These are phyloP conservation scores for Meriones psammophilus DNA, from an alignment of 2,797 vertebrate species.

Conservation along the genomic window DNA sequence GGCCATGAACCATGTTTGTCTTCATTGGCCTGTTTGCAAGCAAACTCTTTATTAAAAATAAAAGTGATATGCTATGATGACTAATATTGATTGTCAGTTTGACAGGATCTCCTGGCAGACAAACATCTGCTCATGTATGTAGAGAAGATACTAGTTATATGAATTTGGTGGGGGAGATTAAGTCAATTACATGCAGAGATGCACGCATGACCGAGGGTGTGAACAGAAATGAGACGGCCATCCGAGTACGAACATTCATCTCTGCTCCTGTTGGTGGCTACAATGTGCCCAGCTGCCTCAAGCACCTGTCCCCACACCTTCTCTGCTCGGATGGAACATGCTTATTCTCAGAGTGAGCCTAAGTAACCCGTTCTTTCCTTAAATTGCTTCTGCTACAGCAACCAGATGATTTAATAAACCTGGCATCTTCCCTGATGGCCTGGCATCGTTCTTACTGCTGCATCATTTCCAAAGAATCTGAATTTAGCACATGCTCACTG, in stretches of 20 bases:
- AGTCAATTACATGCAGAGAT: not conserved
- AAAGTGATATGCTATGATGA: not conserved
- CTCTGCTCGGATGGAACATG: not conserved
- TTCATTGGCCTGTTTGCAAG: no score
- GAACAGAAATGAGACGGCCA: not conserved
- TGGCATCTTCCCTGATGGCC: not conserved
- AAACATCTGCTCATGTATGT: not conserved
- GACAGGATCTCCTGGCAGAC: not conserved
- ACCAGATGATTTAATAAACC: not conserved
- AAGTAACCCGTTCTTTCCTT: not conserved
- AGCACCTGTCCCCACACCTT: not conserved
- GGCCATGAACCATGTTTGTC: no score
- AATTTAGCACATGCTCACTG: not conserved
- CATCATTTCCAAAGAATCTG: not conserved
- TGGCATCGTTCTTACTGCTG: not conserved
- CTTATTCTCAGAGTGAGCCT: not conserved
- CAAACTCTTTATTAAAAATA: not conserved
- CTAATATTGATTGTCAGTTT: not conserved
- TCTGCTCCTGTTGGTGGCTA: not conserved
- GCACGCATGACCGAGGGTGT: rapidly evolving
- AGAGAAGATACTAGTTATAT: no score
- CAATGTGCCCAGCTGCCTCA: not conserved
- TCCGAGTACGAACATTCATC: not conserved
- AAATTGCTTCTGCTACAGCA: not conserved
- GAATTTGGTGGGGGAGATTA: no score